phyloP scores from a whole-genome alignment of 2,113 vertebrate genomes.

The Cebidichthys violaceus region DNA sequence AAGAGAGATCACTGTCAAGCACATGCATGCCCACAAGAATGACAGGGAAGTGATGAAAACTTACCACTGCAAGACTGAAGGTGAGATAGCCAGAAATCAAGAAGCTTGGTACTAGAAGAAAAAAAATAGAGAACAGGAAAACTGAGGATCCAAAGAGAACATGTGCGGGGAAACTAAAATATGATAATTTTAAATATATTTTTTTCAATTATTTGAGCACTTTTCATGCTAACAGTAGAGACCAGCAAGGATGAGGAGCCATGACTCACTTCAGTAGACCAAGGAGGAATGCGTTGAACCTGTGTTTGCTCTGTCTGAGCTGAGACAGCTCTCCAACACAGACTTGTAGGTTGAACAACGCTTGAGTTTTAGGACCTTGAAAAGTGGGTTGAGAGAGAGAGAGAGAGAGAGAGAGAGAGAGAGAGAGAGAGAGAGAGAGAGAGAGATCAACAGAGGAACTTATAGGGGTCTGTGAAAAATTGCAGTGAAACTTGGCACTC shows the following conservation, averaged over 20 bases:
- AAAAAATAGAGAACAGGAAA: conserved; percentile 18
- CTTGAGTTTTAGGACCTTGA: conserved; percentile 84
- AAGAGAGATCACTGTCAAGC: conserved; percentile 13
- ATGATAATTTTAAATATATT: background rate
- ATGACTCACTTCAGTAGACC: conserved; percentile 94
- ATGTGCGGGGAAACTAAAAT: background rate
- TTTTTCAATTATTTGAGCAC: background rate
- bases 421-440: background rate
- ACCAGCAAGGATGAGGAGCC: conserved; percentile 1
- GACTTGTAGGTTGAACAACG: conserved; percentile 86
- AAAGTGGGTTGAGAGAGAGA: background rate
- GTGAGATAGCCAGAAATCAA: conserved; percentile 93
- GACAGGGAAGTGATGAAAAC: conserved; percentile 22
- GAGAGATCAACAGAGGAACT: background rate
- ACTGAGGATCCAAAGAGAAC: background rate
- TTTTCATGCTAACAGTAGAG: background rate
- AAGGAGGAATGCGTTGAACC: conserved; percentile 94
- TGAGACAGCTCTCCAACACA: conserved; percentile 88
- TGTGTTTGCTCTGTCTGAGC: conserved; percentile 87
- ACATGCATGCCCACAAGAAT: background rate
- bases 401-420: background rate
- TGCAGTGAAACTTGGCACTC: conserved; percentile 53
- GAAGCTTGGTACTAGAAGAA: conserved; percentile 87
- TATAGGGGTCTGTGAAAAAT: conserved; percentile 23
- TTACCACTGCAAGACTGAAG: conserved; percentile 90